Evolutionary conservation across 2,113 vertebrate species (phyloP).

Genomic region (Sander lucioperca): DNA sequence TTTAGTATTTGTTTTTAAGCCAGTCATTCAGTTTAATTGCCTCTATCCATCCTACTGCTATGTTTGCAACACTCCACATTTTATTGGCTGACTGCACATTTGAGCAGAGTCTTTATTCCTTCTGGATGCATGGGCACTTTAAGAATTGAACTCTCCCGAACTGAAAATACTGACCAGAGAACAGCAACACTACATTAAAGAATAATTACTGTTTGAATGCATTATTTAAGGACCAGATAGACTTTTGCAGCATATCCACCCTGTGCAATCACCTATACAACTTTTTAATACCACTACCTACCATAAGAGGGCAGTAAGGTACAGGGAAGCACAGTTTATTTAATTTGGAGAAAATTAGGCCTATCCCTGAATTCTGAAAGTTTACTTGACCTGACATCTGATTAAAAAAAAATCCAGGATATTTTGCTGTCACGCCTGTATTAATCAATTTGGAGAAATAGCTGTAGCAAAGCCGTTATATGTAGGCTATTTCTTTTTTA

Average conservation of each 20-base stretch:
- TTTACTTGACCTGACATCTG: not conserved
- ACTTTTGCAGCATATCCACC: not conserved
- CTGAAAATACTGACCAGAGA: not conserved
- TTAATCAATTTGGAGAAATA: not conserved
- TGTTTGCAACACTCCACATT: not conserved
- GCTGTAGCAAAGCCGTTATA: not conserved
- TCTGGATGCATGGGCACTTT: not conserved
- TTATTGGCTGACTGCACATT: not conserved
- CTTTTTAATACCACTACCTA: conserved; percentile 12
- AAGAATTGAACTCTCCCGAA: not conserved
- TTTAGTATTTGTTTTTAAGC: not conserved
- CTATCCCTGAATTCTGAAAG: not conserved
- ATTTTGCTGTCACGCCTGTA: not conserved
- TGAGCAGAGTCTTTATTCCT: not conserved
- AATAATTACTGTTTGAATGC: not conserved
- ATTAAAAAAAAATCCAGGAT: not conserved
- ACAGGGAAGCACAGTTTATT: not conserved
- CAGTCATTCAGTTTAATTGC: not conserved
- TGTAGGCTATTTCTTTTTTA: not conserved
- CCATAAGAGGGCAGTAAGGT: conserved; percentile 57
- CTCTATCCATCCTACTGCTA: not conserved
- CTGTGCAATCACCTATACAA: not conserved
- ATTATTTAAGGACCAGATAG: not conserved
- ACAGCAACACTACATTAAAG: not conserved
- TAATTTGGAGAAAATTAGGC: not conserved